These are phyloP conservation scores for Limanda limanda DNA, from an alignment of 2,113 vertebrate genomes.

Conservation along the genomic window DNA sequence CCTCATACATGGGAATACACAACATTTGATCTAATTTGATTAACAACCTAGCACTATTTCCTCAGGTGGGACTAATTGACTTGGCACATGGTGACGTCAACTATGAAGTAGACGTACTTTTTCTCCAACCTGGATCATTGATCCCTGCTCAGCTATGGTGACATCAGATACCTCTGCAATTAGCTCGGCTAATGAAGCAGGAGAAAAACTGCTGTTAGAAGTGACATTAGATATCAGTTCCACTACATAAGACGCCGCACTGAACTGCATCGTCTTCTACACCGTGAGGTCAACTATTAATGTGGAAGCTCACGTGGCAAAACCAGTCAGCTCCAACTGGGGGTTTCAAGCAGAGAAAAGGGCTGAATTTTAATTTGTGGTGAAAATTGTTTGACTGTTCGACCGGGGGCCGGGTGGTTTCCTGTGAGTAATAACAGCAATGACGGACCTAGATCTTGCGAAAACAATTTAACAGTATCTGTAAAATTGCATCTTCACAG, in stretches of 20 bases:
- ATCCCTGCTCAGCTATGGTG: slow-evolving; percentile 38
- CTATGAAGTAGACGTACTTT: slow-evolving; percentile 18
- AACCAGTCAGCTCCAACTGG: no score
- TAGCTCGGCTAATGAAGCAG: slow-evolving; percentile 65
- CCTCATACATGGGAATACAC: neutral
- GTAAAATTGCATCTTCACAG: neutral
- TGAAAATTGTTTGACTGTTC: no score
- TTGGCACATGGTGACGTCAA: slow-evolving; percentile 15
- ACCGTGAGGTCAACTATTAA: no score
- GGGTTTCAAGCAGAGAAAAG: no score
- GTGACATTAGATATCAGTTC: slow-evolving; percentile 57
- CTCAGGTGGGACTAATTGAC: neutral
- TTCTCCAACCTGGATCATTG: slow-evolving; percentile 36
- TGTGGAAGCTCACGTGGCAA: no score
- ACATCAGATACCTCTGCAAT: slow-evolving; percentile 58
- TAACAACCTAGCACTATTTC: neutral
- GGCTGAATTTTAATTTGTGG: no score
- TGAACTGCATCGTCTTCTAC: slow-evolving; percentile 40
- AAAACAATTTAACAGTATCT: neutral
- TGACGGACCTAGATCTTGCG: neutral
- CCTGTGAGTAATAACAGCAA: no score
- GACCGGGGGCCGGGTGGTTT: no score
- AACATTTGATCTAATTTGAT: slow-evolving; percentile 1
- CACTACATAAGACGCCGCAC: slow-evolving; percentile 38
- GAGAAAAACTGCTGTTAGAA: slow-evolving; percentile 48